Conservation (phyloP, 2,888 invertebrate genomes). For the Argyresthia albistria region DNA sequence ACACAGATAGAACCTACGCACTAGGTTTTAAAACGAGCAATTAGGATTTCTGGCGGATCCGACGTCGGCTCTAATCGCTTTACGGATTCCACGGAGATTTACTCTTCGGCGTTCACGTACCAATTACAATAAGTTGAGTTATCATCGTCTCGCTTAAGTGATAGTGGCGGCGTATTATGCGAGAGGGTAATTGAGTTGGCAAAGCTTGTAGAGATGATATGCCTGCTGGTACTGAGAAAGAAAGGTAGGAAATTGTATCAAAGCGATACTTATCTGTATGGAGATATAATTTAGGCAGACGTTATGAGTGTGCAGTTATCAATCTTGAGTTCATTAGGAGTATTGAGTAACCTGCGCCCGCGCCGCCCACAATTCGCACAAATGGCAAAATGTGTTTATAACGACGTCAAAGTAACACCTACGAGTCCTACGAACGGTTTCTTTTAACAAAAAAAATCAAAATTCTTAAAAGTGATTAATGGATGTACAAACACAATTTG, state of each 20-base stretch:
- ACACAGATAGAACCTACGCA: conserved; percentile 41
- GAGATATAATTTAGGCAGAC: neutral
- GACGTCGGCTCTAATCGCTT: neutral
- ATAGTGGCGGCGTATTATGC: too few relatives aligned
- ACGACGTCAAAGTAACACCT: conserved; percentile 53
- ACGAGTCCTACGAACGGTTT: conserved; percentile 12
- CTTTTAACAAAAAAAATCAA: neutral
- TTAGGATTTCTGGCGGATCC: neutral
- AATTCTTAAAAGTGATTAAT: conserved; percentile 37
- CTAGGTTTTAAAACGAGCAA: neutral
- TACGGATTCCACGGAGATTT: neutral
- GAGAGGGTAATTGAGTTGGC: too few relatives aligned
- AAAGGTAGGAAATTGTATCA: too few relatives aligned
- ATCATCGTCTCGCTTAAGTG: too few relatives aligned
- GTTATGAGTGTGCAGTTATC: conserved; percentile 16
- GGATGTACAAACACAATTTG: conserved; percentile 4
- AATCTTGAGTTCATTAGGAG: conserved; percentile 36
- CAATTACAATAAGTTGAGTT: neutral
- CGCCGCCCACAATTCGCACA: conserved; percentile 53
- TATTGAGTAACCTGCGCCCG: conserved; percentile 21
- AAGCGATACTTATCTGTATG: too few relatives aligned
- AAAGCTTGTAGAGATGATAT: too few relatives aligned
- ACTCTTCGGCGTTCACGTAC: neutral
- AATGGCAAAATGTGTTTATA: conserved; percentile 58
- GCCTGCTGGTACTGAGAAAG: too few relatives aligned